phyloP scores from a whole-genome alignment of 2,113 vertebrate genomes.

The Apaloderma vittatum region DNA sequence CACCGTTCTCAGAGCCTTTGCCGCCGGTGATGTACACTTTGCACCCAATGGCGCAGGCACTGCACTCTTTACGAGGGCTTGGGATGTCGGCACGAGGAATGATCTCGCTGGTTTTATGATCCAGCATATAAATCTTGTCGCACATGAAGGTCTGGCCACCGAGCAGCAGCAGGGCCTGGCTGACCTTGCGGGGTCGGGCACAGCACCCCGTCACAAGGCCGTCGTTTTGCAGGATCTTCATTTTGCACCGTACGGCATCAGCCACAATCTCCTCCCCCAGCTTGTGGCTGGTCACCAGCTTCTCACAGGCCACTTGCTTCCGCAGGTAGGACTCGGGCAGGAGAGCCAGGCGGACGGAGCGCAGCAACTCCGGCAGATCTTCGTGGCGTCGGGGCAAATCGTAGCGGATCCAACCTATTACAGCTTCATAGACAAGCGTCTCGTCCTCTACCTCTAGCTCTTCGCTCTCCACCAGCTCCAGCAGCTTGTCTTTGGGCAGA shows the following conservation, averaged over 20 bases:
- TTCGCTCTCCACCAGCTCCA: slow-evolving; percentile 72
- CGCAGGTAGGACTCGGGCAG: slow-evolving; percentile 68
- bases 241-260: slow-evolving; percentile 84
- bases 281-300: slow-evolving; percentile 84
- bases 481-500: slow-evolving; percentile 83
- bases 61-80: slow-evolving; percentile 87
- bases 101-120: slow-evolving; percentile 85
- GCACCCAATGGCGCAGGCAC: slow-evolving; percentile 85
- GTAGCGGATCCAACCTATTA: slow-evolving; percentile 86
- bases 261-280: slow-evolving; percentile 86
- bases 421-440: slow-evolving; percentile 83
- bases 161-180: slow-evolving; percentile 84
- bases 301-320: slow-evolving; percentile 62
- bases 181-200: slow-evolving; percentile 84
- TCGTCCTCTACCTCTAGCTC: slow-evolving; percentile 62
- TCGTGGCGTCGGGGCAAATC: slow-evolving; percentile 83
- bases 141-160: slow-evolving; percentile 88
- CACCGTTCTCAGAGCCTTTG: slow-evolving; percentile 83
- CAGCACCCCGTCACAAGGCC: slow-evolving; percentile 84
- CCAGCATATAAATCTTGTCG: slow-evolving; percentile 84
- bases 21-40: slow-evolving; percentile 87
- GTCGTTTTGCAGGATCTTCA: slow-evolving; percentile 86
- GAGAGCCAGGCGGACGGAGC: slow-evolving; percentile 83
- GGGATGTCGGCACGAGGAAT: slow-evolving; percentile 86
- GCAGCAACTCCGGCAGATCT: slow-evolving; percentile 81